Evolutionary conservation across 2,888 invertebrate genomes (phyloP).

Genomic region (Lepidochrysops patricia): DNA sequence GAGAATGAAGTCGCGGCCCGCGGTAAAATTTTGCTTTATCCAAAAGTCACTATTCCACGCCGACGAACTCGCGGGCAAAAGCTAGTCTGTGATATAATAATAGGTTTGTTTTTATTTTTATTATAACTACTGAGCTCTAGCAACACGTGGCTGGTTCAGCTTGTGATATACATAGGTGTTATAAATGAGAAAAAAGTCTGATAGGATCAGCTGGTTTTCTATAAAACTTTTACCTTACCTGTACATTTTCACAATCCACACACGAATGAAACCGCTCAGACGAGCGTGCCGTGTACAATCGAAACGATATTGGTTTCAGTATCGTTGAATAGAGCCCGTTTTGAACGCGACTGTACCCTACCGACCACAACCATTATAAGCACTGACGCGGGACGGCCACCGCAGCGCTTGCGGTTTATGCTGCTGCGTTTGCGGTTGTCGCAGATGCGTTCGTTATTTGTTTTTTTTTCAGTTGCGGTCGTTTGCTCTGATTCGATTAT

Average conservation of each 20-base stretch:
- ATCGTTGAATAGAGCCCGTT: neutral
- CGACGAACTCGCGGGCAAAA: too few species aligned
- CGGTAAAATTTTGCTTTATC: too few species aligned
- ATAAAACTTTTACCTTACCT: neutral
- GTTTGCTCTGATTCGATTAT: neutral
- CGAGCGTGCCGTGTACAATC: neutral
- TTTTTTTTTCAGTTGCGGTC: neutral
- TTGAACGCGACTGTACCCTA: neutral
- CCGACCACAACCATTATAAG: neutral
- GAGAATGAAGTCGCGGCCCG: too few species aligned
- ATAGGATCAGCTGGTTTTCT: too few species aligned
- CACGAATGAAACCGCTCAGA: neutral
- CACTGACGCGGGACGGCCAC: neutral
- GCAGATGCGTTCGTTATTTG: slow-evolving; percentile 2
- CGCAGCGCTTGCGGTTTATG: neutral
- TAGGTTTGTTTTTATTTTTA: too few species aligned
- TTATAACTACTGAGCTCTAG: too few species aligned
- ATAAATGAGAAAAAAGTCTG: too few species aligned
- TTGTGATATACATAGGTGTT: too few species aligned
- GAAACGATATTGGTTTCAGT: neutral
- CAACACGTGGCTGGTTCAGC: too few species aligned
- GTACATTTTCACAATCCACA: neutral
- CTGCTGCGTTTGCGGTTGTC: neutral
- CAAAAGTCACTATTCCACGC: too few species aligned
- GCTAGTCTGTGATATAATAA: too few species aligned